Evolutionary conservation across 1,140 invertebrate genomes (phyloP), one percentile per base, ranked within the genome.

Genomic region (Caenorhabditis inopinata): DNA sequence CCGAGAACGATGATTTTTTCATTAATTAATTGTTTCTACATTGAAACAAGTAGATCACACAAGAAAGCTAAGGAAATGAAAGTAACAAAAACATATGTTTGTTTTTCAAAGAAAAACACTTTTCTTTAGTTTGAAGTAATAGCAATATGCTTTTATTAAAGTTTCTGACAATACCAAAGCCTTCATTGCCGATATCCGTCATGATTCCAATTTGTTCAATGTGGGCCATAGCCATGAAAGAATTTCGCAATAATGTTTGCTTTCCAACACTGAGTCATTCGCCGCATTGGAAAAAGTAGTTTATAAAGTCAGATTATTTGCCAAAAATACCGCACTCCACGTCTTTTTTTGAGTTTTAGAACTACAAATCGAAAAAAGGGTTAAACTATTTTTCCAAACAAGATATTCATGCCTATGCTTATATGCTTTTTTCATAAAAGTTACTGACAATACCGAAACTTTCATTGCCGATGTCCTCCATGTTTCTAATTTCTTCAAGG

Each of bases 231-330:
- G 29, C 46, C 68, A 74, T 46, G 38, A 47, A 2, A 47, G 23
- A 16, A 75, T 75, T 75, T 75, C 42, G 46, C 73, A 75, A 46
- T 75, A n/a, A 18, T 75, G 46, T 47, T 48, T 75, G 23, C 35
- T 47, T 75, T 75, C 42, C 23, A 42, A 47, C 46, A 46, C 21
- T 48, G 46, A 48, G 46, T 75, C 42, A 75, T 27, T 18, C 42
- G 73, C 46, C 73, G 29, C 73, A 29, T 46, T 27, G 46, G 27
- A 48, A 75, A 75, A 18, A 47, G 7, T 27, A 11, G 27, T 18
- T 42, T 42, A 74, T 75, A 75, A 68, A 68, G 21, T 25, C 32
- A 32, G 32, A 35, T 25, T 38, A 3, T 5, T 32, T 18, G 32
- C 12, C 12, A 68, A 45, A 75, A 48, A 75, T 75, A 75, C 35